These are phyloP conservation scores for Eledone cirrhosa DNA, from an alignment of 2,888 invertebrate species.

Conservation along the genomic window DNA sequence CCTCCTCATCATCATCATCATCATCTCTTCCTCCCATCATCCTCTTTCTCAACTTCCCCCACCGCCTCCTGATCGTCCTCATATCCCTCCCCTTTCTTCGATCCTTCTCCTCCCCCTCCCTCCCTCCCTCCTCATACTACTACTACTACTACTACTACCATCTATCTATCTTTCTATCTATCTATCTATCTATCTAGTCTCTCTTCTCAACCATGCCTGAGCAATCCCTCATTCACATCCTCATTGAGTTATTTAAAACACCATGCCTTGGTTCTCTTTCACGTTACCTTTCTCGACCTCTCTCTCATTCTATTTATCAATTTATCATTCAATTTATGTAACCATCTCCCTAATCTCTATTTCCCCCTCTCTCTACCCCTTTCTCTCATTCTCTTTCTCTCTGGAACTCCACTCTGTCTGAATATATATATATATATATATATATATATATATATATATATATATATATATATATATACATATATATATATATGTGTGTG, in stretches of 20 bases:
- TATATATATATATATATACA: too few relatives aligned
- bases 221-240: background rate
- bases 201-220: background rate
- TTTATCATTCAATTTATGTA: background rate
- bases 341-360: background rate
- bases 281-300: background rate
- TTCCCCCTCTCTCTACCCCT: background rate
- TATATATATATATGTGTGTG: too few relatives aligned
- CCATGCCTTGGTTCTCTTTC: background rate
- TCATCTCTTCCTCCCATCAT: background rate
- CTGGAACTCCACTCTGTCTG: too few relatives aligned
- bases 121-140: background rate
- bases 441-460: too few relatives aligned
- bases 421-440: too few relatives aligned
- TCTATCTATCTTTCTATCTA: background rate
- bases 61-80: too few relatives aligned
- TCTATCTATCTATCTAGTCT: background rate
- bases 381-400: too few relatives aligned
- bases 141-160: background rate
- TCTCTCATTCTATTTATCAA: background rate
- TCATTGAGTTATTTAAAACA: background rate
- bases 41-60: background rate
- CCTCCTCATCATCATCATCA: background rate
- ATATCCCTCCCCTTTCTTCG: background rate
- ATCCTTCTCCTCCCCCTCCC: background rate